A percentile compares a stretch with the other conserved stretches of the same genome.
Evolutionary conservation across 2,888 invertebrate genomes (phyloP).

Genomic region (Merodon equestris): DNA sequence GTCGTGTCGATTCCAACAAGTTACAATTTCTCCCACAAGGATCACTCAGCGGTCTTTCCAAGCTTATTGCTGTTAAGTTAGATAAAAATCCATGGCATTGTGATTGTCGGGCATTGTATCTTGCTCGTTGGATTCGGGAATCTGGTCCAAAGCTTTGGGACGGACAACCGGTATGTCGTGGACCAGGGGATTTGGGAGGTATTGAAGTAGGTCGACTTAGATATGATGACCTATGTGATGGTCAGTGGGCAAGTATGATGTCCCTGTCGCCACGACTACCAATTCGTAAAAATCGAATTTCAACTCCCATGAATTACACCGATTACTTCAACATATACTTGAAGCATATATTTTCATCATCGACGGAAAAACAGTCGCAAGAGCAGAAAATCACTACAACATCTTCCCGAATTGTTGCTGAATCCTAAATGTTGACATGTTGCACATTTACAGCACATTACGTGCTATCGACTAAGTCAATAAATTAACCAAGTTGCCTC

Average conservation of each 20-base stretch:
- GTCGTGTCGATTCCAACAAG: slow-evolving; percentile 82
- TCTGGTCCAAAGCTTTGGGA: slow-evolving; percentile 80
- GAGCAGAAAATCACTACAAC: slow-evolving; percentile 10
- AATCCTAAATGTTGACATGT: slow-evolving; percentile 18
- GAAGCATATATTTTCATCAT: slow-evolving; percentile 75
- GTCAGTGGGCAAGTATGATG: slow-evolving; percentile 86
- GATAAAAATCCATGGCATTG: slow-evolving; percentile 84
- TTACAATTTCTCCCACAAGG: slow-evolving; percentile 83
- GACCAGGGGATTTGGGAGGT: slow-evolving; percentile 80
- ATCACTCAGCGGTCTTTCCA: slow-evolving; percentile 81
- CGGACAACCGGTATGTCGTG: slow-evolving; percentile 80
- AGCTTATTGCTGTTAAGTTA: slow-evolving; percentile 82
- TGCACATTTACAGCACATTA: too few relatives aligned
- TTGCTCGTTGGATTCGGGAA: slow-evolving; percentile 81
- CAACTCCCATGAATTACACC: slow-evolving; percentile 77
- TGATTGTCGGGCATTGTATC: slow-evolving; percentile 83
- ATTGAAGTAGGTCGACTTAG: slow-evolving; percentile 79
- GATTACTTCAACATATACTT: slow-evolving; percentile 78
- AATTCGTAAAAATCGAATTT: slow-evolving; percentile 77
- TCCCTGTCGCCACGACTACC: slow-evolving; percentile 78
- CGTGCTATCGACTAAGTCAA: too few relatives aligned
- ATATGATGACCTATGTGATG: slow-evolving; percentile 85
- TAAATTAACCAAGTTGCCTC: too few relatives aligned
- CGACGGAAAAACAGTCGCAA: slow-evolving; percentile 63
- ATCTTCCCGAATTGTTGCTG: slow-evolving; percentile 29